These are phyloP conservation scores for Petrocephalus microphthalmus DNA, from an alignment of 2,113 vertebrate genomes.

Conservation along the genomic window DNA sequence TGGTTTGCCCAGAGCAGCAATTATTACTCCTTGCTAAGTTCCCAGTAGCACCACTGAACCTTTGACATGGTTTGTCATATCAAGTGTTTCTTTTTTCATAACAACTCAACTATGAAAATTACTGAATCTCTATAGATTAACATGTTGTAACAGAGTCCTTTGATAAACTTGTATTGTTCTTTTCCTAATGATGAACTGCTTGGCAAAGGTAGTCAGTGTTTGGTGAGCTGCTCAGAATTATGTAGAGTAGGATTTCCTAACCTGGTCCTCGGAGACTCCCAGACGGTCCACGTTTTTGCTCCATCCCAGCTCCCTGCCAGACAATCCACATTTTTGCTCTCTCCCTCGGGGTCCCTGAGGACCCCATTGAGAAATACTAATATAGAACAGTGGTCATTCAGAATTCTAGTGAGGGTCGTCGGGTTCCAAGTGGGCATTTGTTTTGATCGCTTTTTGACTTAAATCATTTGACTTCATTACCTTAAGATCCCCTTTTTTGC, in stretches of 20 bases:
- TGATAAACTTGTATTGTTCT: neutral
- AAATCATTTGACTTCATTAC: neutral
- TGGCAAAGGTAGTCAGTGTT: neutral
- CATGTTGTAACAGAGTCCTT: neutral
- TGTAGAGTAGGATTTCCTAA: neutral
- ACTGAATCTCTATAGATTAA: neutral
- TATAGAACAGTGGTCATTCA: neutral
- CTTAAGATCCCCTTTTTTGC: neutral
- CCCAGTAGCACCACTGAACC: neutral
- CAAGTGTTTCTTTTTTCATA: neutral
- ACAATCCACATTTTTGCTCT: neutral
- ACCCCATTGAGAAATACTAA: neutral
- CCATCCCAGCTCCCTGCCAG: too few species aligned
- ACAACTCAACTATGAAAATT: neutral
- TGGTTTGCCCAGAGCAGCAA: neutral
- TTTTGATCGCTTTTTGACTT: neutral
- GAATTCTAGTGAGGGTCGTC: neutral
- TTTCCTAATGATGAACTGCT: neutral
- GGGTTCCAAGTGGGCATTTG: neutral
- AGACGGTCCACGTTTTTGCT: neutral
- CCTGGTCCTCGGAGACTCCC: neutral
- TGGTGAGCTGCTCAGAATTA: neutral
- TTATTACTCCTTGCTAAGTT: neutral
- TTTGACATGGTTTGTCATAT: neutral
- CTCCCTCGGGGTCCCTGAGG: neutral